These are phyloP conservation scores for Hypena proboscidalis DNA, from an alignment of 2,888 invertebrate species.

Conservation along the genomic window DNA sequence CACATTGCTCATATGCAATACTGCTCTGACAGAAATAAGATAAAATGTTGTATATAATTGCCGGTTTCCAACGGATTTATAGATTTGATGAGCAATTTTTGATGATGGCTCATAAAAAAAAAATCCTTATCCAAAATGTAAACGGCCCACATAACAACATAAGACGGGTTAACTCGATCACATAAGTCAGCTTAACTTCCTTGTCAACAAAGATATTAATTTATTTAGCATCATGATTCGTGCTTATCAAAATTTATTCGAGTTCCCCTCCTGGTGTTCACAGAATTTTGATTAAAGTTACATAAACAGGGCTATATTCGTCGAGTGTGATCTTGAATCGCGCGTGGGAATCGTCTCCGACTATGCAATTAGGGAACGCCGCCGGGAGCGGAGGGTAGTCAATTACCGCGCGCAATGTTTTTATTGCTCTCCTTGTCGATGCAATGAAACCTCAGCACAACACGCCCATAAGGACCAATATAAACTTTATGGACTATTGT, in stretches of 20 bases:
- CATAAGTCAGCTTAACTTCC: conserved; percentile 14
- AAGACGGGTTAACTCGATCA: too few relatives aligned
- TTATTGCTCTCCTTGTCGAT: conserved; percentile 70
- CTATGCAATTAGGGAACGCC: conserved; percentile 77
- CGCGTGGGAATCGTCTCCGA: conserved; percentile 77
- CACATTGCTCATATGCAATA: too few relatives aligned
- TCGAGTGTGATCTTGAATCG: conserved; percentile 57
- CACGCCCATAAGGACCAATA: conserved; percentile 24
- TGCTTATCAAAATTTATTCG: conserved; percentile 29
- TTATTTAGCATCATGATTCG: conserved; percentile 33
- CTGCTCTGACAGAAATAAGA: too few relatives aligned
- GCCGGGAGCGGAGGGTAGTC: conserved; percentile 73
- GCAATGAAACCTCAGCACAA: conserved; percentile 57
- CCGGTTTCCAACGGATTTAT: too few relatives aligned
- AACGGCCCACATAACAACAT: too few relatives aligned
- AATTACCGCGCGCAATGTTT: conserved; percentile 72
- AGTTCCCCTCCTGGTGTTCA: conserved; percentile 48
- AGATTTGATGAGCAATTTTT: too few relatives aligned
- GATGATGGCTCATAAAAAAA: too few relatives aligned
- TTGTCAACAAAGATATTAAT: conserved; percentile 39
- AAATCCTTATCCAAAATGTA: too few relatives aligned
- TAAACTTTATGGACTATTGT: conserved; percentile 34
- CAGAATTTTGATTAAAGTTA: conserved; percentile 71
- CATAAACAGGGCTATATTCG: conserved; percentile 55
- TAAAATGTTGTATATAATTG: too few relatives aligned